phyloP scores from a whole-genome alignment of 2,797 vertebrate genomes.

The Lagodon rhomboides region DNA sequence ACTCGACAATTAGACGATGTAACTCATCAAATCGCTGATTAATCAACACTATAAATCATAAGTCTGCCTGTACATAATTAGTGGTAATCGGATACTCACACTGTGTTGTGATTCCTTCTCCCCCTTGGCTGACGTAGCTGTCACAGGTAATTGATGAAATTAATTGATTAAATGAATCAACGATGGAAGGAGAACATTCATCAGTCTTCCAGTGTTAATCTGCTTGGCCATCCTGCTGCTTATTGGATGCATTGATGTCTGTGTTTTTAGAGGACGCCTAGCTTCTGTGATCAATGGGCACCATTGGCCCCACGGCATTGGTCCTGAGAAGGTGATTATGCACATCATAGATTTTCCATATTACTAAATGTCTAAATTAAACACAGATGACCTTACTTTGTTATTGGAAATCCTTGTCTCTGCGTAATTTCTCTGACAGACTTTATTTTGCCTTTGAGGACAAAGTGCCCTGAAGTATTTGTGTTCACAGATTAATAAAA shows the following conservation, averaged over 20 bases:
- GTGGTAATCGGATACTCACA: constrained; percentile 49
- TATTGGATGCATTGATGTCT: constrained; percentile 46
- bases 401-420: constrained; percentile 74
- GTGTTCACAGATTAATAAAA: constrained; percentile 30
- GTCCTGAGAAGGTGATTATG: constrained; percentile 68
- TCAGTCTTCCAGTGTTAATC: constrained; percentile 59
- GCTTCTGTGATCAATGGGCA: constrained; percentile 59
- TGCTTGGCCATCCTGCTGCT: constrained; percentile 18
- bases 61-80: constrained; percentile 47
- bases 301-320: background rate
- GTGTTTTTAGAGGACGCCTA: constrained; percentile 57
- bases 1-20: constrained; percentile 35
- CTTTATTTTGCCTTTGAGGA: constrained; percentile 71
- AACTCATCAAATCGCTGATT: constrained; percentile 49
- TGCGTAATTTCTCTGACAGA: constrained; percentile 49
- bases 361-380: constrained; percentile 74
- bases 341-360: constrained; percentile 78
- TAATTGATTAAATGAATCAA: constrained; percentile 67
- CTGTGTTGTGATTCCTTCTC: constrained; percentile 36
- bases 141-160: constrained; percentile 70
- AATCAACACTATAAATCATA: constrained; percentile 61
- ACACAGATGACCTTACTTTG: constrained; percentile 71
- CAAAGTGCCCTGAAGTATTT: constrained; percentile 40
- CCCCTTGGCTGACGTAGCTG: constrained; percentile 15
- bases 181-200: constrained; percentile 48